Evolutionary conservation across 2,888 invertebrate genomes (phyloP), one percentile per base, ranked within the genome.

Genomic region (Troides oblongomaculatus): DNA sequence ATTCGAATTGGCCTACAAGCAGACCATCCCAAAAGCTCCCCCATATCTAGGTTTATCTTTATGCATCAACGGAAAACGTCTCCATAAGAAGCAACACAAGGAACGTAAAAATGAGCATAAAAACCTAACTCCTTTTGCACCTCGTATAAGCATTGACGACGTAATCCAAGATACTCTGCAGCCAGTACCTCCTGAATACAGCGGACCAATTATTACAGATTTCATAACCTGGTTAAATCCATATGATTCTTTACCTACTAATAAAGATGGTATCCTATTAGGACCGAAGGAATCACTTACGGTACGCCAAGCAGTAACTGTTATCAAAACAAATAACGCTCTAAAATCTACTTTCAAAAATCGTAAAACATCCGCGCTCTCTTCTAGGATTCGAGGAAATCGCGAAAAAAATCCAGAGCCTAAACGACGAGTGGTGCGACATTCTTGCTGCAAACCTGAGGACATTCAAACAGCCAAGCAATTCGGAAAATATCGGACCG

Each of bases 1-100:
- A 72, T 97, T 97, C 79, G 97, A 97, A 80, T 82, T 96, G 75
- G 95, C 95, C 10, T 97, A 97, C 83, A 95, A 94, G 71, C 97
- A 97, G 86, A 89, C 94, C 65, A 93, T 96, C 74, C 96, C 97
- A 0, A 95, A 95, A 77, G 95, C 95, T 0, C 97, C 97, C 17
- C 96, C 97, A 0, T 97, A 97, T 82, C 93, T 97, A 73, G 97
- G 97, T 0, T 93, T 95, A 75, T 95, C 95, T 23, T 83, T 96
- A 53, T 94, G 95, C 14, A 93, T 96, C 12, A 94, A 95, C 73
- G 96, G 96, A 2, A 94, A 94, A 74, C 93, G 93, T 73, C 88
- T 96, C 60, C 87, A 93, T 62, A 93, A 91, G 77, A 92, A 93
- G 86, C 74, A 76, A 1, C 60, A 53, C 25, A 91, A 82, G 73